Base-by-base conservation (phyloP, 2,797 vertebrate genomes). In the Clarias platycephalus region DNA sequence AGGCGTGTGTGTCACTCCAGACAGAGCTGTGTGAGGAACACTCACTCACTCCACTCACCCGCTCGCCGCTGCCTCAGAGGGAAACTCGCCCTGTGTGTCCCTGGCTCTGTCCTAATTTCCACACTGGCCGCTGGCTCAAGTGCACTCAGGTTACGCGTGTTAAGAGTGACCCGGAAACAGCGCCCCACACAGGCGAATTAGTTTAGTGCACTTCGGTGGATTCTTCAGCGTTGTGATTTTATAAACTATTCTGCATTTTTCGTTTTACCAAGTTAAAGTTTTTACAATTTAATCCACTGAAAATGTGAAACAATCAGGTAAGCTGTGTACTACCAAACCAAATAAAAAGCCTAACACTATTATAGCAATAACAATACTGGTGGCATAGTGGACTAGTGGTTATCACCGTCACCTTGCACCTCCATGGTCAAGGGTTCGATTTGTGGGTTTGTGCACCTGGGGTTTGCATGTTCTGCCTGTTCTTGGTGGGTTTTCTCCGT, bases 21-120 rank as follows among this genome's bases (percentile, higher is more conserved):
- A 63, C 64, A 63, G 72, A 26, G 16, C 28, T 8, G 63, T 77
- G 68, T 63, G 80, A 64, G 40, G 31, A 44, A 55, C 71, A 44
- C 22, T 0, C 24, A 88, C 72, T 88, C 40, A 86, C 83, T 84
- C 86, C 37, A 85, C 85, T 82, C 86, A 68, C 67, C 1, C 49
- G 49, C 22, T 75, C 37, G 5, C 77, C 22, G 67, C 83, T 58
- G 70, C 53, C 78, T 68, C 64, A 5, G 20, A 70, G 63, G 5
- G 37, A 78, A 49, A 70, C 40, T 75, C 74, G 28, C 44, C 49
- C 24, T 49, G 34, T 64, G 63, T 71, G 24, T 79, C 55, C 18
- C 2, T 0, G 64, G 53, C 53, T 26, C 34, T 60, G 84, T 77
- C 55, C 81, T 60, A 28, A 82, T 72, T 40, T 57, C 55, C 67